Base-by-base conservation (phyloP, 2,113 vertebrate genomes). In the Oxyura jamaicensis region DNA sequence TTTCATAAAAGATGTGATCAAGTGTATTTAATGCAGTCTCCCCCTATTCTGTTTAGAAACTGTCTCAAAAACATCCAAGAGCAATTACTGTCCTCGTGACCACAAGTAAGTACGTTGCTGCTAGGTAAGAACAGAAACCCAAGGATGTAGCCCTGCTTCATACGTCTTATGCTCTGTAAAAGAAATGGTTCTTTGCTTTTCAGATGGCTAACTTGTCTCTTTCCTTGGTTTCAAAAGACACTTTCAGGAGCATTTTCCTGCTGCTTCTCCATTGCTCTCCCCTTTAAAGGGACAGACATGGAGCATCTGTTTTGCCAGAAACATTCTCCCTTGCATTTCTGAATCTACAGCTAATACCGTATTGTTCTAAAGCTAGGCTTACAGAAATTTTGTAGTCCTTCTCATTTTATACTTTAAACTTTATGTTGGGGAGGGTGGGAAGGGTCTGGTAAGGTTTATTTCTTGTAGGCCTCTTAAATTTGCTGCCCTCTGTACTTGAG, bases 1-100 rank as follows among this genome's bases (percentile, higher is more conserved):
- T 69, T 59, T 69, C 3, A 8, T 35, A 33, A 50, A 17, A 35
- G 5, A 6, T 44, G 18, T 67, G 35, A 36, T 60, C 15, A 41
- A 67, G 19, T 26, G 10, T 3, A 2, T 12, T 10, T 39, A 19
- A 58, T 14, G 11, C 2, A 5, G 20, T 25, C 7, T 50, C 3
- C 18, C 8, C 0, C 0, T 73, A 3, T 56, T 83, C 35, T 66
- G 3, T 52, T 77, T 25, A 44, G 46, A 44, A 81, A 5, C 6
- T n/a, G 6, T 65, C 25, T 76, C 13, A 67, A 26, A 88, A 62
- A 2, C 9, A 44, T 2, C 1, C 1, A 31, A 56, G 16, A 21
- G 21, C 15, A 55, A 11, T 66, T 63, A 21, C 3, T n/a, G 0
- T 42, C 9, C 35, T 81, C 1, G 14, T 35, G 52, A 50, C 11